Base-by-base conservation (phyloP, 2,797 vertebrate species). In the Podarcis lilfordi region DNA sequence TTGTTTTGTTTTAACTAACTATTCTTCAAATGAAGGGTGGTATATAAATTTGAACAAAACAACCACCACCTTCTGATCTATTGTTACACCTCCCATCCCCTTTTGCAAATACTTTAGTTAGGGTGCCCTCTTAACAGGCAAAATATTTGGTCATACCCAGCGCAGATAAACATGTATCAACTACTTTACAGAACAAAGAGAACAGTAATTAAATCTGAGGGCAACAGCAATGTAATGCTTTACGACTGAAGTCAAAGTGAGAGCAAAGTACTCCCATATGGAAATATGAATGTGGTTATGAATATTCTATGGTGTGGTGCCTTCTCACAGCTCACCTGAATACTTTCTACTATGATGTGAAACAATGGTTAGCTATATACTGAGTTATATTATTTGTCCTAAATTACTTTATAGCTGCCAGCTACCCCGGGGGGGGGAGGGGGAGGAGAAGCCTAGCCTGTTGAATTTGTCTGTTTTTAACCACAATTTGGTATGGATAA, bases 341-440 rank as follows among this genome's bases (percentile, higher is more conserved):
- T 75, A 7, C 10, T 11, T 37, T 80, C 55, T 1, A 45, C 40
- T 45, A 25, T 77, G 10, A 10, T 32, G 15, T 32, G 13, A 32
- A 72, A 72, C 11, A 72, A 5, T 72, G 15, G 71, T 61, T 19
- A 59, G 17, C 23, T 35, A 21, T 61, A 55, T 8, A 61, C 50
- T 64, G 61, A 45, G 27, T 40, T 82, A 21, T 71, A 45, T 43
- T 43, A 82, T 23, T 19, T 43, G 9, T 23, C 27, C 25, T 43
- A 25, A 82, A 35, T 82, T 82, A 29, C 23, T 21, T 66, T 25
- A 68, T 37, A 68, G 25, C 15, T 68, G 37, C 23, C 35, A 11
- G 15, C 3, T 40, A 37, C 23, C 10, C 2, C 7, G 5, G 2
- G 37, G 3, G 1, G 25, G 11, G 50, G n/a, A 2, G 25, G 11